A percentile compares a stretch with the other conserved stretches of the same genome.
phyloP scores from a whole-genome alignment of 2,888 invertebrate species.

The Epistrophella euchroma region DNA sequence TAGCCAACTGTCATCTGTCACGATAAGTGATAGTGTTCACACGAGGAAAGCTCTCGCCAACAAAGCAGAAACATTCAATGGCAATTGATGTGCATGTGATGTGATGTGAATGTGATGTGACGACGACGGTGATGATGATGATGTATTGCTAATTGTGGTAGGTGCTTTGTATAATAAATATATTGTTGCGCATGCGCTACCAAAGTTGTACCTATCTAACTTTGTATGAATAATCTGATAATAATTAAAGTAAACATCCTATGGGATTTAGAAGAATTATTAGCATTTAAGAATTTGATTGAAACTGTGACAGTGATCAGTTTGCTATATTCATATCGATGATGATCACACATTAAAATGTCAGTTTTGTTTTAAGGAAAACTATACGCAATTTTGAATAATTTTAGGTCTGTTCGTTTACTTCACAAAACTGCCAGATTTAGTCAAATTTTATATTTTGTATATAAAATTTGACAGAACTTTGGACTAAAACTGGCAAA shows the following conservation, averaged over 20 bases:
- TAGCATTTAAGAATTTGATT: not conserved
- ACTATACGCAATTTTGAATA: too few species aligned
- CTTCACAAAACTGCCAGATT: too few species aligned
- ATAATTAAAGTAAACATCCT: not conserved
- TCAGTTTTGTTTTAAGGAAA: too few species aligned
- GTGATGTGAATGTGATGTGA: constrained; percentile 26
- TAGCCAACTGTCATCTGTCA: constrained; percentile 69
- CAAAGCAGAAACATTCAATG: constrained; percentile 10
- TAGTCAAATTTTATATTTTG: too few species aligned
- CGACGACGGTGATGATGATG: constrained; percentile 22
- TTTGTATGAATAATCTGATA: not conserved
- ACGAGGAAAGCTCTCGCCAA: constrained; percentile 40
- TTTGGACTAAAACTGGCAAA: too few species aligned
- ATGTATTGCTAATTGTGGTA: constrained; percentile 18
- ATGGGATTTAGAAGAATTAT: not conserved
- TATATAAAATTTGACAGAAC: too few species aligned
- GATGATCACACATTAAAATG: too few species aligned
- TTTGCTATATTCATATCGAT: too few species aligned
- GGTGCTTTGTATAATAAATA: constrained; percentile 9
- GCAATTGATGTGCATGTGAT: constrained; percentile 36
- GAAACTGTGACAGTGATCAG: too few species aligned
- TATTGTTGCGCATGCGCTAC: constrained; percentile 65
- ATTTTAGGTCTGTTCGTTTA: too few species aligned
- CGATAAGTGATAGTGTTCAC: constrained; percentile 59
- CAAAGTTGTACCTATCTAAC: not conserved